phyloP scores from a whole-genome alignment of 1,140 invertebrate species.

The Battus philenor region DNA sequence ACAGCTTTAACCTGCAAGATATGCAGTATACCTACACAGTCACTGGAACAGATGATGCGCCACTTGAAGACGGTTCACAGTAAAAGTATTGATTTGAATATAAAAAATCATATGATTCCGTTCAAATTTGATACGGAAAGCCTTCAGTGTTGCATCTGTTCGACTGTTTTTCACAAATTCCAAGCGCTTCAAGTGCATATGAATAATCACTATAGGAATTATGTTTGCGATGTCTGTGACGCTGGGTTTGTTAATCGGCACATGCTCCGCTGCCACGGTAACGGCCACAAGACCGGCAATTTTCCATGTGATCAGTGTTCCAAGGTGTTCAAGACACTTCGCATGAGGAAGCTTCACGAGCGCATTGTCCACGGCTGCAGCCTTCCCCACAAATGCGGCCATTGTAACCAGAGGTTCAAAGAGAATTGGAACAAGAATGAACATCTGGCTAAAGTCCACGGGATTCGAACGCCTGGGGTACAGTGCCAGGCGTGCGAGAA shows the following conservation, averaged over 20 bases:
- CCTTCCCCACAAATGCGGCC: conserved; percentile 41
- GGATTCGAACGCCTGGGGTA: conserved; percentile 23
- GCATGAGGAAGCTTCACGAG: conserved; percentile 37
- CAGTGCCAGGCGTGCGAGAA: conserved; percentile 49
- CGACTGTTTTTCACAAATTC: conserved; percentile 39
- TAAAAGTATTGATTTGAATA: conserved; percentile 31
- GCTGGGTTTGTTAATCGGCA: conserved; percentile 44
- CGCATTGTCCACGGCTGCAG: conserved; percentile 29
- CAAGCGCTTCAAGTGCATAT: conserved; percentile 52
- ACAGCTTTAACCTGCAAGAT: conserved; percentile 35
- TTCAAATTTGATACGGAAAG: conserved; percentile 36
- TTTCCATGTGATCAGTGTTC: conserved; percentile 38
- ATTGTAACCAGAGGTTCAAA: conserved; percentile 40
- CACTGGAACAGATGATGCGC: conserved; percentile 23
- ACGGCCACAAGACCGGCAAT: conserved; percentile 33
- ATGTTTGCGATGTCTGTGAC: conserved; percentile 41
- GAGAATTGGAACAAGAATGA: conserved; percentile 35
- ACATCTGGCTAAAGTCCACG: conserved; percentile 43
- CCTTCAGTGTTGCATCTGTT: conserved; percentile 35
- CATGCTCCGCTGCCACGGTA: conserved; percentile 31
- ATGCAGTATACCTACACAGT: conserved; percentile 21
- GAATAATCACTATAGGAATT: conserved; percentile 49
- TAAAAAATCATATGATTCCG: conserved; percentile 43
- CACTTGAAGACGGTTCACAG: conserved; percentile 38
- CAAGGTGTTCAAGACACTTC: conserved; percentile 33